Base-by-base conservation (phyloP, 2,113 vertebrate genomes). In the Rattus norvegicus region DNA sequence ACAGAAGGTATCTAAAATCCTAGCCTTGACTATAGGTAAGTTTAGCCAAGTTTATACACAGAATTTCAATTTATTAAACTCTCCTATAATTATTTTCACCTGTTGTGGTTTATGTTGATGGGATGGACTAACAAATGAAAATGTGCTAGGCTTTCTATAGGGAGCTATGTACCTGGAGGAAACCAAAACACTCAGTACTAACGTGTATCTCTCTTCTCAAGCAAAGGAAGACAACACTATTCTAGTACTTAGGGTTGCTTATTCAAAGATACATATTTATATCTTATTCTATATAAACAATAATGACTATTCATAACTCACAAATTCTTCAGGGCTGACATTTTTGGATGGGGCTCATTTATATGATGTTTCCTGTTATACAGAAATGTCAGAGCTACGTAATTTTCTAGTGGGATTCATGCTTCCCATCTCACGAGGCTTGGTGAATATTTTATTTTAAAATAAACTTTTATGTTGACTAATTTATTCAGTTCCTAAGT, bases 91-190 rank as follows among this genome's bases (percentile, higher is more conserved):
- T 95, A 70, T 24, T 96, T 87, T 39, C 75, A 94, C 52, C 84
- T 91, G 33, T 88, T 59, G 88, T 8, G 93, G 24, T 87, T 92
- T 90, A 28, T 91, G 93, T 91, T 93, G 39, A 47, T 88, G 43
- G 17, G 94, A 96, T 70, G 43, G 17, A 88, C 13, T 79, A 90
- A 61, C 90, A 97, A 93, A 94, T 83, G 47, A 93, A 95, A 92
- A 88, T 4, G 47, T 65, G 6, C 69, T 49, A 93, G 88, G 52
- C 92, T 80, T 93, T 96, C 52, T 69, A 92, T 90, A 39, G 43
- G 43, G 93, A 11, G 67, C 59, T 91, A 75, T 83, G 16, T 75
- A 70, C 43, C 73, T 86, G 79, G 4, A 95, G 26, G 47, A 95
- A 93, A 97, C 14, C 77, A 43, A 96, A 94, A 89, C n/a, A 28